Base-by-base conservation (phyloP, 2,797 vertebrate genomes). In the Sylvilagus floridanus region DNA sequence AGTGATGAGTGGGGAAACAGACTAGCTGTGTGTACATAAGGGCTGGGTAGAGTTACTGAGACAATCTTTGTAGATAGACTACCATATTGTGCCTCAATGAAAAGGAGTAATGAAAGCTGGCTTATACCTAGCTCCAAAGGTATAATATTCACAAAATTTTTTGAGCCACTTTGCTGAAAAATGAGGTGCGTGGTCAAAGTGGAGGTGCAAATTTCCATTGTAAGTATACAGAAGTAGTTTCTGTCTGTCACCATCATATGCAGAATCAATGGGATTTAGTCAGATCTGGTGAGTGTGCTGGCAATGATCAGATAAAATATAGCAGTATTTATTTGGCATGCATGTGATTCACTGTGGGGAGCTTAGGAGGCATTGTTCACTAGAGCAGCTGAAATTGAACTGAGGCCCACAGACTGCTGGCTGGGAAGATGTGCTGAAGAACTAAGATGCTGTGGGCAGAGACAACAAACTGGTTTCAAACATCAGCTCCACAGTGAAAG, bases 401-500 rank as follows among this genome's bases (percentile, higher is more conserved):
- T 4, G 62, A 72, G 57, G 72, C 22, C 37, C 21, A 19, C 5
- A 28, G 66, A 42, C 32, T 30, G 72, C 76, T 60, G 62, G 7
- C 63, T 78, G 21, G 63, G 60, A 91, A 52, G 30, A 66, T 1
- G 1, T 82, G 52, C 77, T 54, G 7, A 82, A 52, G 30, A 28
- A 75, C 81, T 54, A 76, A 79, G 65, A 63, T 63, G 69, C 63
- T 71, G 2, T 63, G 57, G 75, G 42, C 50, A 88, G 69, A 86
- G 42, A 83, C 79, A 90, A 69, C 26, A 82, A 83, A 79, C 68
- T 57, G 62, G 66, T 86, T 86, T 95, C 32, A 83, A 42, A 81
- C 71, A 19, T 9, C 50, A 94, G 71, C 21, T 68, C 47, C n/a
- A 52, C 10, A 84, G 4, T 73, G 57, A 93, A 85, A 63, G 69